phyloP scores from a whole-genome alignment of 2,113 vertebrate species.

The Anhinga anhinga region DNA sequence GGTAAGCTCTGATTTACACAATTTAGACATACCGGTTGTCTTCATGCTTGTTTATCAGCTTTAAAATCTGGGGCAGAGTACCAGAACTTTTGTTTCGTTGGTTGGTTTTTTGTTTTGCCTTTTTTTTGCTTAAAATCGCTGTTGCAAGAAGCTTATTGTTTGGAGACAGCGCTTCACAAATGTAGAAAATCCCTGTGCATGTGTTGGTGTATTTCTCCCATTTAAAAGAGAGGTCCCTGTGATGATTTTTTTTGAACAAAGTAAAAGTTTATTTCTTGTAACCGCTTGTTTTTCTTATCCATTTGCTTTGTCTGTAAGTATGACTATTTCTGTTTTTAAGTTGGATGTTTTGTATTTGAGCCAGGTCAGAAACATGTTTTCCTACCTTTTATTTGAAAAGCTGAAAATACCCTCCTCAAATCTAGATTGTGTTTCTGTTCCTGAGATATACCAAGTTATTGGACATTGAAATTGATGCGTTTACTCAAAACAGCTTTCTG shows the following conservation, averaged over 20 bases:
- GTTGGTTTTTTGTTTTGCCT: too few relatives aligned
- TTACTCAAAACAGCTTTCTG: neutral
- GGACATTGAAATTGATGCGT: neutral
- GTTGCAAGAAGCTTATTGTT: neutral
- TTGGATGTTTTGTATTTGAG: neutral
- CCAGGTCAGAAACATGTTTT: neutral
- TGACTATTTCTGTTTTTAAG: neutral
- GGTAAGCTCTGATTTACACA: constrained; percentile 56
- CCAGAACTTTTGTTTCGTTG: neutral
- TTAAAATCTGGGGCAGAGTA: neutral
- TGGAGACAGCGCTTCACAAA: neutral
- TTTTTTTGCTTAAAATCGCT: neutral
- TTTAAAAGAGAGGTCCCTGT: neutral
- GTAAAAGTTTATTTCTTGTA: neutral
- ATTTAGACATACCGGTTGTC: neutral
- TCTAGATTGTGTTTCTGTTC: neutral
- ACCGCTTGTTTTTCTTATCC: neutral
- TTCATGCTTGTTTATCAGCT: neutral
- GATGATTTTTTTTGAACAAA: neutral
- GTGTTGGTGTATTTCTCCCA: neutral
- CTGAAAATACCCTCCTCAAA: too few relatives aligned
- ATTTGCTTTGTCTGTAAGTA: neutral
- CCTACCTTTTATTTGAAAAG: neutral
- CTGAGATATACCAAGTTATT: neutral
- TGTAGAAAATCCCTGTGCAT: rapidly evolving